Evolutionary conservation across 2,888 invertebrate genomes (phyloP), one percentile per base, ranked within the genome.

Genomic region (Dicycla oo): DNA sequence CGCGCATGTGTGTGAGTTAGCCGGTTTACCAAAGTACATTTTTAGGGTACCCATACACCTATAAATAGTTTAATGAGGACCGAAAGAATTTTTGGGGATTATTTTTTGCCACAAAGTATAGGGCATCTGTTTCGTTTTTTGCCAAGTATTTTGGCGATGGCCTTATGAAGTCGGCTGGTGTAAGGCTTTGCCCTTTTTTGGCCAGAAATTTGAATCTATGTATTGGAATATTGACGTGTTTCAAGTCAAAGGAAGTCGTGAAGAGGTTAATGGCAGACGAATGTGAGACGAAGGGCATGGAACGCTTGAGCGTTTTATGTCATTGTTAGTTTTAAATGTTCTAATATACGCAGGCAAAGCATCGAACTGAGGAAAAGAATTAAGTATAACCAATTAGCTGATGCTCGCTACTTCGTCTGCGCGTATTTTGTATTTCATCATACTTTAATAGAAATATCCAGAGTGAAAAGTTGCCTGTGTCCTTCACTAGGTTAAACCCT

Each of bases 11-110:
- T 91, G 87, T 70, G 90, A 0, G 62, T 87, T 81, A 93, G 92
- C 95, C 94, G 94, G 95, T 95, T 94, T 91, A 85, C 85, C 87
- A 88, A 88, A 87, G 91, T 89, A 88, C 90, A 91, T 90, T 92
- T 94, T 91, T 94, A 92, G 93, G 92, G 90, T 92, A 92, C 90
- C 89, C 89, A 92, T 89, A 92, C 84, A 86, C 78, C 88, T 90
- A 89, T 89, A 90, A 89, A 90, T 93, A 92, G 91, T 88, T 91
- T 89, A 89, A 90, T 91, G 89, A 90, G 81, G 82, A 75, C 76
- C 73, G 20, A 54, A 70, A 81, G 85, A 89, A 87, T 88, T 90
- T 91, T 89, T 75, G 87, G 87, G 84, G 83, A 81, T 80, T 83
- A 68, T 73, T 81, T 40, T 49, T 62, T 63, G 76, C 69, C 56